phyloP scores from a whole-genome alignment of 2,888 invertebrate species.

The Lypha dubia region DNA sequence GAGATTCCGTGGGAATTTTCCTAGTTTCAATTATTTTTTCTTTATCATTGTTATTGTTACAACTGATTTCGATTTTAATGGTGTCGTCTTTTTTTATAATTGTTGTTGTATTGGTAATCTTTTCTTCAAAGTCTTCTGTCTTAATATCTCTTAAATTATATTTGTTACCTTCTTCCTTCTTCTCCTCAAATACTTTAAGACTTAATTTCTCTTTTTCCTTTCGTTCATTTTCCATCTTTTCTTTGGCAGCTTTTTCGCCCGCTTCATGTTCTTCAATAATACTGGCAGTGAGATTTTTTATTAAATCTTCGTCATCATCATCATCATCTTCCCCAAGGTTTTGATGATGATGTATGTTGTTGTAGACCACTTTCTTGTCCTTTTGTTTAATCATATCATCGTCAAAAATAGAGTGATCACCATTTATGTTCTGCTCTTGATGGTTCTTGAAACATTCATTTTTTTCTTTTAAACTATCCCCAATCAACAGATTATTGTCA shows the following conservation, averaged over 20 bases:
- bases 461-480: slow-evolving; percentile 70
- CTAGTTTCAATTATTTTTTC: slow-evolving; percentile 38
- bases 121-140: slow-evolving; percentile 73
- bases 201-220: slow-evolving; percentile 59
- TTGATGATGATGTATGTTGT: slow-evolving; percentile 50
- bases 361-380: slow-evolving; percentile 40
- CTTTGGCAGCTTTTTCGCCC: slow-evolving; percentile 66
- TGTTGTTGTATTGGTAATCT: slow-evolving; percentile 55
- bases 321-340: slow-evolving; percentile 50
- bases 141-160: slow-evolving; percentile 33
- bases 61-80: slow-evolving; percentile 51
- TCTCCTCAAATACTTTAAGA: slow-evolving; percentile 22
- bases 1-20: slow-evolving; percentile 14
- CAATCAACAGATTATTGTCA: slow-evolving; percentile 81
- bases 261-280: slow-evolving; percentile 69
- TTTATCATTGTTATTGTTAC: slow-evolving; percentile 59
- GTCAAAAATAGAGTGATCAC: slow-evolving; percentile 80
- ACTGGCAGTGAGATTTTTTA: slow-evolving; percentile 78
- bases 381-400: slow-evolving; percentile 58
- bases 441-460: slow-evolving; percentile 8
- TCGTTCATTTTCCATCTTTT: slow-evolving; percentile 65
- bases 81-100: slow-evolving; percentile 51
- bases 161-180: slow-evolving; percentile 12
- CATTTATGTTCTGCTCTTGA: slow-evolving; percentile 77
- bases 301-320: slow-evolving; percentile 78